Base-by-base conservation (phyloP, 53 echinoderm and acorn worm genomes). In the Paracentrotus lividus region DNA sequence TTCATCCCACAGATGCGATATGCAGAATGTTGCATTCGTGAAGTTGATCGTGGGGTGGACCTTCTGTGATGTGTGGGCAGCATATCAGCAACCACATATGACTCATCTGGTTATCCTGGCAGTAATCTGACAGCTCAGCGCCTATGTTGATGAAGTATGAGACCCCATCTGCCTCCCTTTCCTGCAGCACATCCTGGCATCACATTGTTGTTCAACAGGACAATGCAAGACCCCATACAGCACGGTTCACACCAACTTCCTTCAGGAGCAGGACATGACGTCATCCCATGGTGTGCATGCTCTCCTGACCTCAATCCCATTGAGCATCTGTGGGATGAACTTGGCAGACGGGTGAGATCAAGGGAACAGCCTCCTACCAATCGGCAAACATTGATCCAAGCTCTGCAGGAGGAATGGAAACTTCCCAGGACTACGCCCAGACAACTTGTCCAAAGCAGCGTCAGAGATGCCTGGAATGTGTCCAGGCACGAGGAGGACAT, bases 141-240 rank as follows among this genome's bases (percentile, higher is more conserved):
- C n/a, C 67, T 67, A 67, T 67, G 67, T 67, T 67, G 67, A 67
- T 67, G 67, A 67, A 67, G 67, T 67, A 67, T 67, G 67, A 67
- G 67, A 67, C 67, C 67, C 67, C 67, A 67, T 67, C 67, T 67
- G 67, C n/a, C 67, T 67, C 67, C 67, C 67, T 67, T 67, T 67
- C 67, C 67, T 67, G 67, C 67, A 67, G 67, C 32, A 67, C 67
- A 67, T 67, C 67, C 67, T 67, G 67, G 67, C 67, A 67, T 67
- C 67, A 67, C 67, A 67, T 67, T 67, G 67, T 67, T n/a, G n/a
- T 67, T 67, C 67, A 67, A 67, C 67, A 67, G 67, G 67, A 67
- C 67, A 67, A 24, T 67, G 67, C 67, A 67, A 67, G 67, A 67
- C 67, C 67, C 67, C 67, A 67, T 67, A 67, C 67, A 67, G 32